A percentile compares a stretch with the other conserved stretches of the same genome.
Conservation (phyloP, 2,888 invertebrate species). For the Andrena trimmerana region DNA sequence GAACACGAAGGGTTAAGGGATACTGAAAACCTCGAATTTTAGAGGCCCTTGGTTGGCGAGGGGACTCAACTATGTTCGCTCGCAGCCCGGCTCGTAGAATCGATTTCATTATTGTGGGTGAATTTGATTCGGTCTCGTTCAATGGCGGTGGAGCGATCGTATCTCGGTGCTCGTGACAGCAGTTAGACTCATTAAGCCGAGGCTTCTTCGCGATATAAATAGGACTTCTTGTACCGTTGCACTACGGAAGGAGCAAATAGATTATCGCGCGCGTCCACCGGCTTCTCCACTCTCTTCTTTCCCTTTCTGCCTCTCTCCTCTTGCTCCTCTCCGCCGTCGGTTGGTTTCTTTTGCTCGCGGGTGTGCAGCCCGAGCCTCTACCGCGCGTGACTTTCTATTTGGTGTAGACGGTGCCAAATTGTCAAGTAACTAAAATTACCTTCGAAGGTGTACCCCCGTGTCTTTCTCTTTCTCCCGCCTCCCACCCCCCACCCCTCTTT, state of each 20-base stretch:
- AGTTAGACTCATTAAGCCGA: conserved; percentile 83
- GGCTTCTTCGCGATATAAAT: conserved; percentile 82
- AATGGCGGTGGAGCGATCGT: conserved; percentile 72
- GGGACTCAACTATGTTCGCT: too few relatives aligned
- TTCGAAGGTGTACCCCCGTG: conserved; percentile 73
- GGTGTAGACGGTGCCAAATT: conserved; percentile 84
- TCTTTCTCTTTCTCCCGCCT: conserved; percentile 52
- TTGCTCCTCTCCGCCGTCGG: conserved; percentile 39
- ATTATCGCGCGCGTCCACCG: conserved; percentile 67
- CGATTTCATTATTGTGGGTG: conserved; percentile 21
- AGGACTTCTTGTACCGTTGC: conserved; percentile 75
- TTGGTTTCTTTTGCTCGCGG: conserved; percentile 50
- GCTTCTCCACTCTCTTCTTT: conserved; percentile 52
- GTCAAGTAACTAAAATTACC: conserved; percentile 83
- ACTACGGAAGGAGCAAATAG: conserved; percentile 74
- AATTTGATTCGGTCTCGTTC: conserved; percentile 55
- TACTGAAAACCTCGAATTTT: too few relatives aligned
- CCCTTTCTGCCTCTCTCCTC: conserved; percentile 38
- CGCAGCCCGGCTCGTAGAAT: background rate
- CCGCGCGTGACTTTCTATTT: conserved; percentile 78
- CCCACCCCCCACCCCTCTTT: conserved; percentile 4
- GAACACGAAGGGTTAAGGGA: too few relatives aligned
- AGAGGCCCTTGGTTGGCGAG: too few relatives aligned
- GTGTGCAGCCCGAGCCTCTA: conserved; percentile 35
- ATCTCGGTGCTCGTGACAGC: conserved; percentile 81